phyloP scores from a whole-genome alignment of 2,113 vertebrate genomes.

The Irena cyanogastra region DNA sequence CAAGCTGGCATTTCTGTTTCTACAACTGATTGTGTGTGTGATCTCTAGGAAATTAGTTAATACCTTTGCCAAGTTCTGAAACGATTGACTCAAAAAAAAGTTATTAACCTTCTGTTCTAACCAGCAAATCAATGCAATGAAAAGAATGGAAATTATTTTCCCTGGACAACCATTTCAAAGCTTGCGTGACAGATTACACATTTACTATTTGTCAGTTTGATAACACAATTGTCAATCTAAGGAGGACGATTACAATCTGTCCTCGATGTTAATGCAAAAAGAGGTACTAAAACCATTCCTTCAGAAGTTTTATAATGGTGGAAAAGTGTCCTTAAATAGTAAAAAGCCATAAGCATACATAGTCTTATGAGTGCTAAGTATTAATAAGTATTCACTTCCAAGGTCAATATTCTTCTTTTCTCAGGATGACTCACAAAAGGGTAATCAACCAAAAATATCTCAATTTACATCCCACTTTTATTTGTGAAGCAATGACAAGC shows the following conservation, averaged over 20 bases:
- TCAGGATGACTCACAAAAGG: constrained; percentile 18
- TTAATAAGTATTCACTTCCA: not conserved
- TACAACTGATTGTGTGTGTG: not conserved
- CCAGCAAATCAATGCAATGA: not conserved
- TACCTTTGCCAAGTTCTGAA: not conserved
- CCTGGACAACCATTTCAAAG: not conserved
- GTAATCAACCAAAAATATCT: constrained; percentile 16
- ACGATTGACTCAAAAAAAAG: not conserved
- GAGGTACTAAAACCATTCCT: not conserved
- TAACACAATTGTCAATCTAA: not conserved
- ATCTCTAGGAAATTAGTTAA: not conserved
- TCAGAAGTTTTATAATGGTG: not conserved
- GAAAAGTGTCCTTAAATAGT: not conserved
- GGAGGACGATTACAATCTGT: not conserved
- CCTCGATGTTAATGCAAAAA: not conserved
- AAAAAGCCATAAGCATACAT: not conserved
- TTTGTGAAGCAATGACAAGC: constrained; percentile 25
- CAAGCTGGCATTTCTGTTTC: not conserved
- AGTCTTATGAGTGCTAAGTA: not conserved
- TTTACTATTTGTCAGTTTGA: not conserved
- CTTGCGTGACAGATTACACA: not conserved
- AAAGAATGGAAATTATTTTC: not conserved
- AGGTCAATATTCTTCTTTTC: not conserved
- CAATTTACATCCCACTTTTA: constrained; percentile 7
- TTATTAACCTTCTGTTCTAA: not conserved